These are phyloP conservation scores for Dicyrtomina minuta DNA, from an alignment of 2,888 invertebrate genomes.

Conservation along the genomic window DNA sequence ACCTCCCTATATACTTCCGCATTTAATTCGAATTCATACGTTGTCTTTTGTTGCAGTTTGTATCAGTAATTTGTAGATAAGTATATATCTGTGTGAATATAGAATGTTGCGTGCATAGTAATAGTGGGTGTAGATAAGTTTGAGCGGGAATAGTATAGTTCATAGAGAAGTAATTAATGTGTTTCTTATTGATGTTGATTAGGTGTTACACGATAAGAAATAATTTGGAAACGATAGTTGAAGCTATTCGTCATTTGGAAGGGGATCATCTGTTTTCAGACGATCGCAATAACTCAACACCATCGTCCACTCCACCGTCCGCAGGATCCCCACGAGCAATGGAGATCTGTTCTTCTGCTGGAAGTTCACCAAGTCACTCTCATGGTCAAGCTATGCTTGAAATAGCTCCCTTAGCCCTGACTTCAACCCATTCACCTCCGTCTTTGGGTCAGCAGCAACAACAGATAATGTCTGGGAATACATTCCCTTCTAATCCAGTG, in stretches of 20 bases:
- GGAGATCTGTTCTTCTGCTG: constrained; percentile 36
- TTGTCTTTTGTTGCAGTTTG: no score
- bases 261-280: constrained; percentile 91
- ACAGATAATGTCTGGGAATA: constrained; percentile 12
- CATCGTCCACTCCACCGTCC: constrained; percentile 55
- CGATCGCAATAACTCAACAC: constrained; percentile 52
- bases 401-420: constrained; percentile 40
- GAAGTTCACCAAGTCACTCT: constrained; percentile 38
- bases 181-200: constrained; percentile 6
- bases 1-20: no score
- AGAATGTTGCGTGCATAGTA: no score
- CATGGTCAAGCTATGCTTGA: constrained; percentile 38
- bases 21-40: no score
- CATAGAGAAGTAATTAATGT: not conserved
- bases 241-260: constrained; percentile 96
- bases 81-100: no score
- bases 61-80: not conserved
- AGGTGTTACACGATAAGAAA: constrained; percentile 73
- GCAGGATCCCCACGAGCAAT: constrained; percentile 55
- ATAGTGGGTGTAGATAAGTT: not conserved
- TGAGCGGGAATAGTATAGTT: not conserved
- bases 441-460: constrained; percentile 29
- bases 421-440: constrained; percentile 32
- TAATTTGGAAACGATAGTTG: constrained; percentile 96
- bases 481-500: constrained; percentile 30